These are phyloP conservation scores for Caenorhabditis parvicauda DNA, from an alignment of 2,888 invertebrate genomes.

Conservation along the genomic window DNA sequence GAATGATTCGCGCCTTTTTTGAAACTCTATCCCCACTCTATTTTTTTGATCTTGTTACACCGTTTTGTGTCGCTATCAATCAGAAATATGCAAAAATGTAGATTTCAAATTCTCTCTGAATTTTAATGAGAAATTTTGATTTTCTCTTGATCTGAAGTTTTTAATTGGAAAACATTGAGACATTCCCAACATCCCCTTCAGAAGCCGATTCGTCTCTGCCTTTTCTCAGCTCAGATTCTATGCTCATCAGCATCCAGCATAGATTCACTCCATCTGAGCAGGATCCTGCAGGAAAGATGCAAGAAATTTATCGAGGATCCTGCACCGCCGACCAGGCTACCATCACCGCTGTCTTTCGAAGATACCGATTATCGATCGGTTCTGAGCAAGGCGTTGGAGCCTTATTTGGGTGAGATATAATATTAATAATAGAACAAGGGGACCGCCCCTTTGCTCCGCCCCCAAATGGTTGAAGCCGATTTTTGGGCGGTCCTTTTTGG, in stretches of 20 bases:
- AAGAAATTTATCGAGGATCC: no score
- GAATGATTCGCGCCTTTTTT: no score
- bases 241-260: slow-evolving; percentile 75
- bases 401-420: no score
- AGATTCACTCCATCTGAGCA: slow-evolving; percentile 70
- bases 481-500: no score
- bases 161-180: neutral
- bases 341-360: slow-evolving; percentile 11
- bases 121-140: slow-evolving; percentile 29
- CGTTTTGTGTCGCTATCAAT: no score
- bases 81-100: no score
- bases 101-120: no score
- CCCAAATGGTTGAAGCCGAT: no score
- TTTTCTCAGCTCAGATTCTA: slow-evolving; percentile 74
- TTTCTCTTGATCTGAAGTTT: neutral
- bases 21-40: no score
- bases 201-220: slow-evolving; percentile 70
- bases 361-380: slow-evolving; percentile 23
- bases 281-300: slow-evolving; percentile 45
- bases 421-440: no score
- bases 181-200: slow-evolving; percentile 12
- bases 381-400: slow-evolving; percentile 34
- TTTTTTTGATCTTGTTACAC: neutral
- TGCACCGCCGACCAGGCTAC: no score
- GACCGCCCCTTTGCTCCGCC: no score